A percentile compares a stretch with the other conserved stretches of the same genome.
Evolutionary conservation across 1,140 invertebrate genomes (phyloP).

Genomic region (Drosophila setifemur): DNA sequence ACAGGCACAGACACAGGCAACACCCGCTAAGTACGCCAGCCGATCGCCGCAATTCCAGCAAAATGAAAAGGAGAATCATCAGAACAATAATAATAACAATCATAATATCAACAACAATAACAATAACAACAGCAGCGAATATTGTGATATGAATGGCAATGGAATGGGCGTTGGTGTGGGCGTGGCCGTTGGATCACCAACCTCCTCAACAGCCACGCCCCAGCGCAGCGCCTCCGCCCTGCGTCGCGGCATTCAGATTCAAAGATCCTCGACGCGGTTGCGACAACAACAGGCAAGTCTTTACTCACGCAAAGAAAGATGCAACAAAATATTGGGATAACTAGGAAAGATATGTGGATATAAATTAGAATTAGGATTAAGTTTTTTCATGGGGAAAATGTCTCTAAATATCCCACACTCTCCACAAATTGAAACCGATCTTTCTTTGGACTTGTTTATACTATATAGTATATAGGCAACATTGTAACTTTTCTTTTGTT

Average conservation of each 20-base stretch:
- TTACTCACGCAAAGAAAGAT: no score
- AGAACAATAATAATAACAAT: slow-evolving; percentile 13
- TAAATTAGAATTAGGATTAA: no score
- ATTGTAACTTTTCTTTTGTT: slow-evolving; percentile 28
- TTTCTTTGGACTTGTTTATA: no score
- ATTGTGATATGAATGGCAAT: slow-evolving; percentile 70
- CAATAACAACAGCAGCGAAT: slow-evolving; percentile 52
- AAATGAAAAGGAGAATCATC: slow-evolving; percentile 23
- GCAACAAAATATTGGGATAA: no score
- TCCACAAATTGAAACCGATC: no score
- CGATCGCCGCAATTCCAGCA: slow-evolving; percentile 34
- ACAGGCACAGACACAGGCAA: not conserved
- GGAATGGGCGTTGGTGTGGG: not conserved
- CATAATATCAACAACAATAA: slow-evolving; percentile 32
- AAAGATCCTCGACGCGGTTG: slow-evolving; percentile 72
- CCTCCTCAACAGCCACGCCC: slow-evolving; percentile 36
- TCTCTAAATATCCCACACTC: no score
- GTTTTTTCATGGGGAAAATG: no score
- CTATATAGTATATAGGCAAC: slow-evolving; percentile 2
- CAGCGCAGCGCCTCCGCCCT: slow-evolving; percentile 53
- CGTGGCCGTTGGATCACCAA: slow-evolving; percentile 14
- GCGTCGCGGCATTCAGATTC: slow-evolving; percentile 67
- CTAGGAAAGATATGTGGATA: no score
- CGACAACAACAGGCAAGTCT: slow-evolving; percentile 81
- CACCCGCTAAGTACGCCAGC: slow-evolving; percentile 21